A percentile compares a stretch with the other conserved stretches of the same genome.
These are phyloP conservation scores for Leptogaster cylindrica DNA, from an alignment of 2,888 invertebrate genomes.

Conservation along the genomic window DNA sequence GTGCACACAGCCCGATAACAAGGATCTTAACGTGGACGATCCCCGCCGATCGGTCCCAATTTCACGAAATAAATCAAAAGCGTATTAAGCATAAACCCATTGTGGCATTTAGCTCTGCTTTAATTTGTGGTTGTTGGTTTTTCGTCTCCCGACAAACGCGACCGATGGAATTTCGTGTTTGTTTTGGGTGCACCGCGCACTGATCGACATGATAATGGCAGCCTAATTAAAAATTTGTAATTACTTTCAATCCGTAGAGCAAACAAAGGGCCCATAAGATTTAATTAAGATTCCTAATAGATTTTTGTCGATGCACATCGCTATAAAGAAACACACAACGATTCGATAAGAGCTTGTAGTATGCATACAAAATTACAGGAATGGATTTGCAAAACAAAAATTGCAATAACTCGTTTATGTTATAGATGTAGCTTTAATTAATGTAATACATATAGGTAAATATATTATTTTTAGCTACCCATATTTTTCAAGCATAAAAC, in stretches of 20 bases:
- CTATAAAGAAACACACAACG: too few species aligned
- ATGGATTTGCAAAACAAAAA: too few species aligned
- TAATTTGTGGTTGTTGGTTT: slow-evolving; percentile 34
- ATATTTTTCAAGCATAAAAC: too few species aligned
- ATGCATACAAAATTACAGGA: too few species aligned
- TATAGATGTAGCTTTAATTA: too few species aligned
- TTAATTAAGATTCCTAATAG: too few species aligned
- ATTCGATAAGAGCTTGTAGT: too few species aligned
- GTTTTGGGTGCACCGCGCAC: slow-evolving; percentile 10
- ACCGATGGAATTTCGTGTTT: slow-evolving; percentile 10
- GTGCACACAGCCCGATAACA: neutral
- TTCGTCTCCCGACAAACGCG: slow-evolving; percentile 7
- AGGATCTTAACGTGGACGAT: slow-evolving; percentile 30
- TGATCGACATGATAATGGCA: slow-evolving; percentile 15
- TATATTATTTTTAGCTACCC: too few species aligned
- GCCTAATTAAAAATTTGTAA: slow-evolving; percentile 29
- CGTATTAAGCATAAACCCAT: slow-evolving; percentile 29
- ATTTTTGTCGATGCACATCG: too few species aligned
- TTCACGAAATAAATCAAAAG: slow-evolving; percentile 33
- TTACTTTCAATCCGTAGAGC: neutral
- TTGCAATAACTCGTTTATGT: too few species aligned
- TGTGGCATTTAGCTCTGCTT: slow-evolving; percentile 19
- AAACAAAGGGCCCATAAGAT: too few species aligned
- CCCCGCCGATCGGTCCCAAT: slow-evolving; percentile 17
- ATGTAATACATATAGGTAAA: too few species aligned